Base-by-base conservation (phyloP, 2,888 invertebrate genomes). In the Meghimatium bilineatum region DNA sequence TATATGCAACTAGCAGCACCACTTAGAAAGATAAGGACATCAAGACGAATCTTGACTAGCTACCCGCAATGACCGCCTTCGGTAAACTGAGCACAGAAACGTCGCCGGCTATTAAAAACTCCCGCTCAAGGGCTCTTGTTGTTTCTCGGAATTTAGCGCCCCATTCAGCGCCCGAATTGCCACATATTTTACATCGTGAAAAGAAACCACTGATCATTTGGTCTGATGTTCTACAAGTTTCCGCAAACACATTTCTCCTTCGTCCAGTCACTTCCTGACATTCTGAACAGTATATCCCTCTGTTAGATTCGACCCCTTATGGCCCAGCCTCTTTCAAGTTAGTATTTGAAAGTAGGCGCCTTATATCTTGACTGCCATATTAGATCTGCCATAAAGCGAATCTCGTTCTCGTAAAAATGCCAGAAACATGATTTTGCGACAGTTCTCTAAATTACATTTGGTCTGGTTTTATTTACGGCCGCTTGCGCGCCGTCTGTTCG, bases 371-470 rank as follows among this genome's bases (percentile, higher is more conserved):
- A 36, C 78, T 29, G 78, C 66, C 78, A 78, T 78, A 38, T 78
- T 78, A 67, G 66, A 38, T 38, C 63, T 38, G 67, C 44, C 78
- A 66, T 78, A 78, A 78, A 78, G 8, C 38, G 66, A 78, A 78
- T 78, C 67, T 36, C 1, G 23, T 10, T 60, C 67, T 78, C 78
- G 78, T 78, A 78, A 78, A 78, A 78, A 52, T 75, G 75, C 52
- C 75, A 75, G 32, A 75, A 74, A 52, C 29, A 75, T 75, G 77
- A 77, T 77, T 77, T 77, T 63, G 36, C 63, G 36, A 32, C 34
- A 63, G 77, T 36, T 5, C 49, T 34, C 56, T 77, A 77, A 77
- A 77, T 77, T 20, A 56, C 32, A 32, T 75, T 75, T 17, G 29
- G 52, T 14, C 32, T 49, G 49, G 29, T 6, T 49, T 1, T 32